Evolutionary conservation across 2,888 invertebrate genomes (phyloP), one percentile per base, ranked within the genome.

Genomic region (Eulithis prunata): DNA sequence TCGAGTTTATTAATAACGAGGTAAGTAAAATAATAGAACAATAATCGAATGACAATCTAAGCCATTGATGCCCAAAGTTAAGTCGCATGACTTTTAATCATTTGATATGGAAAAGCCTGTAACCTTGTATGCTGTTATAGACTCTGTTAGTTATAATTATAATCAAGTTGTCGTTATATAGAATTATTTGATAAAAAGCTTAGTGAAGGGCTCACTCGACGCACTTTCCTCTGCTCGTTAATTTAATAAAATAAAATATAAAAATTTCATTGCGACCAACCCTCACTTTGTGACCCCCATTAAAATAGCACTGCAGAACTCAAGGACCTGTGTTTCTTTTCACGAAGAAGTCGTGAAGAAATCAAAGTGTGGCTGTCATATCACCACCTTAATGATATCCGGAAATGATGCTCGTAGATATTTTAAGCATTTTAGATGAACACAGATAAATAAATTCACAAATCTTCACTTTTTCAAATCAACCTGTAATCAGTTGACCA

Each of bases 201-300:
- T 66, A 74, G 74, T 68, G 59, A 68, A 80, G 77, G 71, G 74
- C 76, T 70, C 71, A 69, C 78, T 75, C 56, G 62, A 77, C 75
- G 76, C 74, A 76, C 75, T 77, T 78, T 75, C 67, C 76, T 70
- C 64, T 71, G 79, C 82, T 84, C 82, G 78, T 84, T 84, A 85
- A 84, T 83, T 84, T 80, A 84, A 84, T 84, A 84, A 83, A 84
- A 84, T 83, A 84, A 83, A 84, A 84, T 83, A 81, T 79, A 84
- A 84, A 82, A 83, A 81, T 84, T 86, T 86, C 85, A 85, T 86
- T 86, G 85, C 83, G 68, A 72, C 69, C 79, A 73, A 72, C 80
- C 76, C 77, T 79, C 75, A 71, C 75, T 77, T 80, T 78, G 69
- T 55, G 75, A 38, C 69, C 75, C 71, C 79, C 73, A 80, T 84